Evolutionary conservation across 2,888 invertebrate species (phyloP).

Genomic region (Clusia tigrina): DNA sequence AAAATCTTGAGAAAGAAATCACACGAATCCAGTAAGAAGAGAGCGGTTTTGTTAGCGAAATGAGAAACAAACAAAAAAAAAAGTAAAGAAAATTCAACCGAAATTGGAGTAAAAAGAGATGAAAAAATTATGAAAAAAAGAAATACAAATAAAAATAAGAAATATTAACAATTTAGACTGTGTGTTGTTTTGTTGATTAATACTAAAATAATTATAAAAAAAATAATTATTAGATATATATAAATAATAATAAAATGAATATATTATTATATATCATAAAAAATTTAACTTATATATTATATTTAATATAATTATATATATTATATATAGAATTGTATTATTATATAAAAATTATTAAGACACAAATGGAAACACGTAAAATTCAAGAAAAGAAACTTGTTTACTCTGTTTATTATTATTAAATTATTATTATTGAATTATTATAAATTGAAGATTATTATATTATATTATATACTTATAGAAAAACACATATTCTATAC

Average conservation of each 20-base stretch:
- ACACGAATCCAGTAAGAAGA: conserved; percentile 16
- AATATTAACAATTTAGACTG: conserved; percentile 25
- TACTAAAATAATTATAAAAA: conserved; percentile 14
- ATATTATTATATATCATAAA: conserved; percentile 13
- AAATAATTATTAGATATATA: conserved; percentile 12
- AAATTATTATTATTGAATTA: conserved; percentile 26
- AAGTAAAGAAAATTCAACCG: conserved; percentile 16
- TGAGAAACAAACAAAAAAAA: conserved; percentile 18
- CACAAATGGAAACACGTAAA: conserved; percentile 8
- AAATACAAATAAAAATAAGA: conserved; percentile 19
- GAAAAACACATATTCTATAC: conserved; percentile 10
- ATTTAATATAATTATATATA: conserved; percentile 9
- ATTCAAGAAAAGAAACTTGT: conserved; percentile 4
- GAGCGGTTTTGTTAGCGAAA: conserved; percentile 19
- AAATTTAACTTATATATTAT: conserved; percentile 11
- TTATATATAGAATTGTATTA: conserved; percentile 13
- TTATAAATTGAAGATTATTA: conserved; percentile 20
- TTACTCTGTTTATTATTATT: conserved; percentile 25
- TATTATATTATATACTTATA: conserved; percentile 27
- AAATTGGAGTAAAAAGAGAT: conserved; percentile 4
- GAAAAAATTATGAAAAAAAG: conserved; percentile 11
- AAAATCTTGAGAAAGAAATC: conserved; percentile 5
- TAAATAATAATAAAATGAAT: conserved; percentile 13
- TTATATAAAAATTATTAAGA: conserved; percentile 14
- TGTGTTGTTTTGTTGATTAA: conserved; percentile 27